A percentile compares a stretch with the other conserved stretches of the same genome.
These are phyloP conservation scores for Alitta virens DNA, from an alignment of 2,888 invertebrate species.

Conservation along the genomic window DNA sequence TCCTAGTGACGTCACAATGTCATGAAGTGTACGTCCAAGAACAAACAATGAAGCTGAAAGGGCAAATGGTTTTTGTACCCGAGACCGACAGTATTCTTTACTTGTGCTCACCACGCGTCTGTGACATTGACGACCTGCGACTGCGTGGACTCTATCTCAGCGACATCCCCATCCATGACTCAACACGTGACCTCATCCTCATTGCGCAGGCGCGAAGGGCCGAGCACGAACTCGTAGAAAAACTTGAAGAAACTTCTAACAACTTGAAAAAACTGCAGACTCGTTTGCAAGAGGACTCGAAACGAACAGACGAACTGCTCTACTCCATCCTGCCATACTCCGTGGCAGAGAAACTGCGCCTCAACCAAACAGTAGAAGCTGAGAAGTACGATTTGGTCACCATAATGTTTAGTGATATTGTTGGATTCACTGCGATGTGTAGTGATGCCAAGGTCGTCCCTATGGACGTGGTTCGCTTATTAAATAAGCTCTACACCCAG, in stretches of 20 bases:
- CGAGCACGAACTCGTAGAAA: slow-evolving; percentile 38
- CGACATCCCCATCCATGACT: slow-evolving; percentile 40
- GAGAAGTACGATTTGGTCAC: slow-evolving; percentile 36
- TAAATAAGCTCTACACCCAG: slow-evolving; percentile 34
- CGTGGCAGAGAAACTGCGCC: slow-evolving; percentile 32
- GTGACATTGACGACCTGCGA: slow-evolving; percentile 33
- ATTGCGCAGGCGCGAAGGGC: slow-evolving; percentile 32
- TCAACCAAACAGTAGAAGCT: slow-evolving; percentile 32
- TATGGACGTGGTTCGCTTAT: slow-evolving; percentile 38
- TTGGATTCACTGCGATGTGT: slow-evolving; percentile 38
- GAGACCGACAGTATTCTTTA: slow-evolving; percentile 36
- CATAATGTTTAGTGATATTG: slow-evolving; percentile 37
- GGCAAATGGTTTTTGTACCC: slow-evolving; percentile 39
- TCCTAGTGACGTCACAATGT: neutral
- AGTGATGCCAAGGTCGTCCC: slow-evolving; percentile 32
- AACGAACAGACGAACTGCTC: slow-evolving; percentile 35
- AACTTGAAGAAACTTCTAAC: slow-evolving; percentile 40
- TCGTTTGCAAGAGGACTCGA: slow-evolving; percentile 34
- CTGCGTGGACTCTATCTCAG: slow-evolving; percentile 32
- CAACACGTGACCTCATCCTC: slow-evolving; percentile 37
- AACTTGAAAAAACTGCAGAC: slow-evolving; percentile 36
- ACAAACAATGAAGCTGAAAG: slow-evolving; percentile 31
- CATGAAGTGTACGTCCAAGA: neutral
- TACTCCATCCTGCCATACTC: slow-evolving; percentile 37
- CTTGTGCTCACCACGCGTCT: slow-evolving; percentile 37